These are phyloP conservation scores for Naja naja DNA, from an alignment of 2,113 vertebrate species.

Conservation along the genomic window DNA sequence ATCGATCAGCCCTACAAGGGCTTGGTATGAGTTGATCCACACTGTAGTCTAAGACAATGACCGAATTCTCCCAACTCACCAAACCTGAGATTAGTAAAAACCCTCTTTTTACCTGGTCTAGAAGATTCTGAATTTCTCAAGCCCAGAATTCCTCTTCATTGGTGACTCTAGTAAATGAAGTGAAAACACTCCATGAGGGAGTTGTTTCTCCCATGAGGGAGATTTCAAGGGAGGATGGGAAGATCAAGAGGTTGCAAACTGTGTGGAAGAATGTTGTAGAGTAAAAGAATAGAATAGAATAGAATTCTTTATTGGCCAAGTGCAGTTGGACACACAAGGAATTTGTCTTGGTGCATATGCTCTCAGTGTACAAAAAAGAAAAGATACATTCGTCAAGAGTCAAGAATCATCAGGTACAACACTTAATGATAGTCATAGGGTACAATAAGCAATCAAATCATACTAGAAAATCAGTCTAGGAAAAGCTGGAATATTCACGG, in stretches of 20 bases:
- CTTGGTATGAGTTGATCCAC: neutral
- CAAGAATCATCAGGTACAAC: too few species aligned
- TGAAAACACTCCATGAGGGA: neutral
- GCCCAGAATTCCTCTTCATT: neutral
- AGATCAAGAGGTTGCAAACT: neutral
- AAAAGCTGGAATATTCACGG: neutral
- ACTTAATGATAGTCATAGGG: too few species aligned
- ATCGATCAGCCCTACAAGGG: neutral
- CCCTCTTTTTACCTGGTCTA: neutral
- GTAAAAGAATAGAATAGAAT: too few species aligned
- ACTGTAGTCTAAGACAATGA: neutral
- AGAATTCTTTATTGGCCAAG: too few species aligned
- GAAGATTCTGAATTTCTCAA: neutral
- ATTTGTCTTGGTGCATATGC: too few species aligned
- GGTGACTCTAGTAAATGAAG: neutral
- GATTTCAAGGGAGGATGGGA: neutral
- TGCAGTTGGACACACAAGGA: too few species aligned
- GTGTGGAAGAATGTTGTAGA: neutral
- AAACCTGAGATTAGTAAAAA: neutral
- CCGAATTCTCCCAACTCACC: neutral
- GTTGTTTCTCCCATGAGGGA: neutral
- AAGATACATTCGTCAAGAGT: too few species aligned
- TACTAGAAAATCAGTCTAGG: too few species aligned
- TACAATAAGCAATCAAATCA: too few species aligned
- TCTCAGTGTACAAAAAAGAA: too few species aligned